A percentile compares a stretch with the other conserved stretches of the same genome.
Conservation (phyloP, 2,113 vertebrate species). For the Callipepla squamata region DNA sequence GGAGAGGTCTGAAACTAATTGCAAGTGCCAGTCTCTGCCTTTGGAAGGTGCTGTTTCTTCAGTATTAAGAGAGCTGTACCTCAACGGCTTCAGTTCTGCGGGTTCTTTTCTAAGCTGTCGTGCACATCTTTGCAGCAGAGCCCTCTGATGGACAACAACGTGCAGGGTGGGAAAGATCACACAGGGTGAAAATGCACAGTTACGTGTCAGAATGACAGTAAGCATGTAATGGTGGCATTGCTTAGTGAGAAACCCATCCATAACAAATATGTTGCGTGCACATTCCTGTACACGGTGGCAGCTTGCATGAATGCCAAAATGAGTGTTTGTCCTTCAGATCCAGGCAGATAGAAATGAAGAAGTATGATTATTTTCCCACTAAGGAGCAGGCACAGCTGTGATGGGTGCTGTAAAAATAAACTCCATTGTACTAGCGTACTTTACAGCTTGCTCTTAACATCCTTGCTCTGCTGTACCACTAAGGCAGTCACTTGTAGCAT, state of each 20-base stretch:
- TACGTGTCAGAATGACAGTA: not conserved
- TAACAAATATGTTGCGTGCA: not conserved
- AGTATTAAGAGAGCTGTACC: not conserved
- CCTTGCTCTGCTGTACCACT: not conserved
- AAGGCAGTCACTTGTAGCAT: not conserved
- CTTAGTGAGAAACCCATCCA: not conserved
- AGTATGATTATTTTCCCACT: constrained; percentile 19
- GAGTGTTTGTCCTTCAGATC: constrained; percentile 22
- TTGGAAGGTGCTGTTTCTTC: constrained; percentile 58
- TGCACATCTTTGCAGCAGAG: not conserved
- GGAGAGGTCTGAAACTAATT: not conserved
- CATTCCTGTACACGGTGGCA: not conserved
- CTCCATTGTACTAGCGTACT: not conserved
- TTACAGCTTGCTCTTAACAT: not conserved
- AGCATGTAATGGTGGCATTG: not conserved
- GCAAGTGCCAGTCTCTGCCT: not conserved
- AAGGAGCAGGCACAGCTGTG: not conserved
- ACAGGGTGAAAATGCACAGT: not conserved
- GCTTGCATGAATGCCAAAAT: constrained; percentile 15
- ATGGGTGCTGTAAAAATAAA: not conserved
- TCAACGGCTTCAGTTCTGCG: not conserved
- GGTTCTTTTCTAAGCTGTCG: not conserved
- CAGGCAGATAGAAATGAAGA: constrained; percentile 4
- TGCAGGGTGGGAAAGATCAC: not conserved
- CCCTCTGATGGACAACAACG: not conserved